phyloP scores from a whole-genome alignment of 2,888 invertebrate species.

The Lochmaea capreae region DNA sequence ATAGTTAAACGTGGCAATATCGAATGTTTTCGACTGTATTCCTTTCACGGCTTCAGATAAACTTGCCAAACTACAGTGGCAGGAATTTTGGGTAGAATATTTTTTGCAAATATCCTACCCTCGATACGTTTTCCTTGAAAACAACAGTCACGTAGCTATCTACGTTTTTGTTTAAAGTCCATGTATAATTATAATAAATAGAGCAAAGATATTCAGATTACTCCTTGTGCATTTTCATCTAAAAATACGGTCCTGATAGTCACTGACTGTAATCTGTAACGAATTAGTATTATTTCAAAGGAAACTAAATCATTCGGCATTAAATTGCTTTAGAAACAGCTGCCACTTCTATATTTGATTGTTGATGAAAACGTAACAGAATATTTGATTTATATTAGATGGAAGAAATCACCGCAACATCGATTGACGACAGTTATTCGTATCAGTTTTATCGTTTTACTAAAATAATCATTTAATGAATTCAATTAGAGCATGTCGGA shows the following conservation, averaged over 20 bases:
- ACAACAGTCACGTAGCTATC: no score
- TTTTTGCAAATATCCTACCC: no score
- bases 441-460: conserved; percentile 19
- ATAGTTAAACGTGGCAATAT: no score
- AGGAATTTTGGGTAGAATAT: no score
- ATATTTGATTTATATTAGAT: conserved; percentile 12
- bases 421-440: conserved; percentile 27
- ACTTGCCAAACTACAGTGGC: no score
- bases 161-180: no score
- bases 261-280: not conserved
- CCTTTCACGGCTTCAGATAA: no score
- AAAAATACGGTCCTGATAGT: not conserved
- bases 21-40: no score
- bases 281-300: conserved; percentile 1
- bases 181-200: no score
- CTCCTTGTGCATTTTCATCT: not conserved
- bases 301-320: not conserved
- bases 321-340: not conserved
- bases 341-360: not conserved
- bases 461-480: conserved; percentile 19
- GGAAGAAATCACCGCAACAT: conserved; percentile 12
- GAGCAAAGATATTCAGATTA: no score
- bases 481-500: conserved; percentile 27
- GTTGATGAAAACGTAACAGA: conserved; percentile 8
- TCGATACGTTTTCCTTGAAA: no score